These are phyloP conservation scores for Physella acuta DNA, from an alignment of 1,140 invertebrate species.

Conservation along the genomic window DNA sequence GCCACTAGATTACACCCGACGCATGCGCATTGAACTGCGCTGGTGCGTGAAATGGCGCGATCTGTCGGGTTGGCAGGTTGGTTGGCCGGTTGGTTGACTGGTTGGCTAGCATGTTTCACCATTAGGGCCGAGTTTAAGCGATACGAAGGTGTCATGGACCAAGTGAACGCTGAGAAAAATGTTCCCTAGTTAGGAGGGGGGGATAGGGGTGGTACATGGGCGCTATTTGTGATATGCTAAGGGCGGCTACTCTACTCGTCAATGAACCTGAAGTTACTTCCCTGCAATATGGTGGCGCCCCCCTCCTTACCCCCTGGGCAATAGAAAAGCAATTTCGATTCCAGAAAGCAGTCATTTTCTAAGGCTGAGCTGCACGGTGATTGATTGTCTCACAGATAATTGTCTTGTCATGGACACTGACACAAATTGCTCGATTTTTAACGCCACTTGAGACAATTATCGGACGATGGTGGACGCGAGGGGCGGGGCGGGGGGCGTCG, in stretches of 20 bases:
- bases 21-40: conserved; percentile 20
- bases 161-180: background rate
- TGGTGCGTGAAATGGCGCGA: conserved; percentile 24
- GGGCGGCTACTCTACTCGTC: too few species aligned
- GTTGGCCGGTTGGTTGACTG: conserved; percentile 1
- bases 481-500: background rate
- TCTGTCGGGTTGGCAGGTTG: conserved; percentile 7
- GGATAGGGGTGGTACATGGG: too few species aligned
- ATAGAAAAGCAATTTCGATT: too few species aligned
- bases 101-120: background rate
- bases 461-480: background rate
- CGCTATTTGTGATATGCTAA: too few species aligned
- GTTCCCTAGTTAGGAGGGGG: conserved; percentile 4
- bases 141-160: background rate
- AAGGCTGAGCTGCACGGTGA: background rate
- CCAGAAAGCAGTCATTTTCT: background rate
- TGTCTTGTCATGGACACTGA: background rate
- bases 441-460: background rate
- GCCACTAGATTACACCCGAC: conserved; percentile 7
- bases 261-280: too few species aligned
- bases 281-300: too few species aligned
- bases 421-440: conserved; percentile 18
- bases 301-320: too few species aligned
- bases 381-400: background rate
- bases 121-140: conserved; percentile 3